These are phyloP conservation scores for Eupithecia vulgata DNA, from an alignment of 2,888 invertebrate genomes.

Conservation along the genomic window DNA sequence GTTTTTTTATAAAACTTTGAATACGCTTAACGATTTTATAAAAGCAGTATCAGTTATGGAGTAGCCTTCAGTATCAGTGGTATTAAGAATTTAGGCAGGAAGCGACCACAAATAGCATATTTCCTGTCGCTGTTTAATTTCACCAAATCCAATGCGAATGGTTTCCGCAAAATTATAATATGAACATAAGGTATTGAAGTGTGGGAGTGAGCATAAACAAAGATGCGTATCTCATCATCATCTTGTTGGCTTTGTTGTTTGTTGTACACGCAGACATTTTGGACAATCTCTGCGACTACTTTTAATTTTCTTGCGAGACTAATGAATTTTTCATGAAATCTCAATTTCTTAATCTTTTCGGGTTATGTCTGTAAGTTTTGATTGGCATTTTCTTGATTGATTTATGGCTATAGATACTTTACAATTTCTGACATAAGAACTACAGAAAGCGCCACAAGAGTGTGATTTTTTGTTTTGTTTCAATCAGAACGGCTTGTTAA, in stretches of 20 bases:
- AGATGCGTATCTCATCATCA: not conserved
- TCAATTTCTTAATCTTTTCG: not conserved
- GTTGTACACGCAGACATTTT: slow-evolving; percentile 2
- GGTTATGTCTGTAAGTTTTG: not conserved
- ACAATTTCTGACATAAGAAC: not conserved
- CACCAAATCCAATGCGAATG: slow-evolving; percentile 24
- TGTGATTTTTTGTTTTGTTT: no score
- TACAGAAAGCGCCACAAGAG: not conserved
- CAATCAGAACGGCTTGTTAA: not conserved
- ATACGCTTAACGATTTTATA: slow-evolving; percentile 6
- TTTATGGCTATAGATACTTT: no score
- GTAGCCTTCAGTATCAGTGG: not conserved
- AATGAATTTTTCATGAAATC: not conserved
- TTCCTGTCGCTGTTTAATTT: slow-evolving; percentile 21
- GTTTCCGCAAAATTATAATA: slow-evolving; percentile 39
- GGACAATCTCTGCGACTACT: not conserved
- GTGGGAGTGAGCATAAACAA: slow-evolving; percentile 6
- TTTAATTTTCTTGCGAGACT: not conserved
- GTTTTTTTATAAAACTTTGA: not conserved
- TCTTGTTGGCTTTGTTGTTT: not conserved
- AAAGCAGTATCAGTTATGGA: not conserved
- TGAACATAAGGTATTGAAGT: slow-evolving; percentile 28
- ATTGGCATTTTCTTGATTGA: not conserved
- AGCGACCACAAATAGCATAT: slow-evolving; percentile 22
- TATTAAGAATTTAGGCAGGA: slow-evolving; percentile 17